These are phyloP conservation scores for Acanthopleura granulata DNA, from an alignment of 2,888 invertebrate species.

Conservation along the genomic window DNA sequence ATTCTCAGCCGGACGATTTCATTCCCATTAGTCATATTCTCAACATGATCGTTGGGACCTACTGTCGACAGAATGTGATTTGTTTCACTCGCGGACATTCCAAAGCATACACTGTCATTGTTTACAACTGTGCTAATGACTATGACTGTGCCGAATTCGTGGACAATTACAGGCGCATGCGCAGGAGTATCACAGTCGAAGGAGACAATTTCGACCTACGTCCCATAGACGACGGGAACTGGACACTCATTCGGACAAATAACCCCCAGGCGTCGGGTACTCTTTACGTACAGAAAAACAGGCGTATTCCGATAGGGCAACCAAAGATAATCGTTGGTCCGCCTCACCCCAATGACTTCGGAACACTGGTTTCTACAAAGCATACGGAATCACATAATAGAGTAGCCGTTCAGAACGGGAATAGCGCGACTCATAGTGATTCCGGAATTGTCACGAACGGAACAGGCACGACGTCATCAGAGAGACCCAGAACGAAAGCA, in stretches of 20 bases:
- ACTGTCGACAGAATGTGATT: neutral
- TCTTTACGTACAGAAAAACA: slow-evolving; percentile 1
- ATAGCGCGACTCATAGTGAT: neutral
- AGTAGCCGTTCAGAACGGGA: neutral
- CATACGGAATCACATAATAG: neutral
- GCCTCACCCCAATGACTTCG: neutral
- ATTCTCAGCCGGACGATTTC: neutral
- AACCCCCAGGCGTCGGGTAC: neutral
- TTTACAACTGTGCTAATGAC: neutral
- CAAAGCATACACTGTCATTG: neutral
- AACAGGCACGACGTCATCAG: neutral
- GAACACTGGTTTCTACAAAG: neutral
- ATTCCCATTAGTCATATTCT: neutral
- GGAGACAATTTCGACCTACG: neutral
- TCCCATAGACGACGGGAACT: neutral
- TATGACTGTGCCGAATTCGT: neutral
- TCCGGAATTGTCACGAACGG: neutral
- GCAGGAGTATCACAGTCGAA: neutral
- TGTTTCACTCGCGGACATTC: neutral
- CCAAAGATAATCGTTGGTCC: neutral
- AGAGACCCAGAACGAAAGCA: neutral
- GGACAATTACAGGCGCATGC: slow-evolving; percentile 2
- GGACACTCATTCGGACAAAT: neutral
- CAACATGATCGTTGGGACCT: neutral
- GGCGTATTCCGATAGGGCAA: neutral